Conservation (phyloP, 2,113 vertebrate species). For the Protobothrops flavoviridis region DNA sequence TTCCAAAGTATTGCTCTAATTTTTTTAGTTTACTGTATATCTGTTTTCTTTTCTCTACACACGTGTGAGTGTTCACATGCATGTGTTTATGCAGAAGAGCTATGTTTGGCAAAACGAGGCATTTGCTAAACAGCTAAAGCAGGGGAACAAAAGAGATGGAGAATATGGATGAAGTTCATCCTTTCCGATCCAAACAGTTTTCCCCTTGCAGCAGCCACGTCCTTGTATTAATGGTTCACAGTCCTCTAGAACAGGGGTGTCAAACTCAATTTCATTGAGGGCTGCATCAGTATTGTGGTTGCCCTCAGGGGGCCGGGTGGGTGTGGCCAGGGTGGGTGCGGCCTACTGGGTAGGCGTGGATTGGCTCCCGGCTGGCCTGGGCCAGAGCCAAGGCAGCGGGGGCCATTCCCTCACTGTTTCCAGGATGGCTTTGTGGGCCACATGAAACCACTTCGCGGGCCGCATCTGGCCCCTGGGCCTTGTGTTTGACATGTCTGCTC, state of each 20-base stretch:
- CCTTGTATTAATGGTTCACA: background rate
- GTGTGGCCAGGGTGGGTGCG: too few relatives aligned
- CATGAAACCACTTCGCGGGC: too few relatives aligned
- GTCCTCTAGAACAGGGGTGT: background rate
- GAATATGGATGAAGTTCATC: background rate
- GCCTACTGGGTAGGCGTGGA: too few relatives aligned
- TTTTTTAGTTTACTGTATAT: background rate
- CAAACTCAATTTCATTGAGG: too few relatives aligned
- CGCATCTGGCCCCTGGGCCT: too few relatives aligned
- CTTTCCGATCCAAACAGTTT: background rate
- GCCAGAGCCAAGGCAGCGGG: too few relatives aligned
- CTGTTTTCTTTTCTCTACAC: background rate
- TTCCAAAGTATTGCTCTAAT: background rate
- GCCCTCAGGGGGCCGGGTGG: too few relatives aligned
- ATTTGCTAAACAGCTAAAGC: background rate
- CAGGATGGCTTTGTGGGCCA: too few relatives aligned
- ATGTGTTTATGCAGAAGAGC: background rate
- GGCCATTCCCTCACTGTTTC: too few relatives aligned
- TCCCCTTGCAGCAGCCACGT: background rate
- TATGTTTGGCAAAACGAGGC: background rate
- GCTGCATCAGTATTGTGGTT: too few relatives aligned
- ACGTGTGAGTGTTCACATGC: background rate
- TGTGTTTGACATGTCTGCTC: background rate
- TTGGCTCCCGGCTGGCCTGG: too few relatives aligned
- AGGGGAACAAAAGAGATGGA: background rate